Evolutionary conservation across 2,888 invertebrate genomes (phyloP).

Genomic region (Campoplex capitator): DNA sequence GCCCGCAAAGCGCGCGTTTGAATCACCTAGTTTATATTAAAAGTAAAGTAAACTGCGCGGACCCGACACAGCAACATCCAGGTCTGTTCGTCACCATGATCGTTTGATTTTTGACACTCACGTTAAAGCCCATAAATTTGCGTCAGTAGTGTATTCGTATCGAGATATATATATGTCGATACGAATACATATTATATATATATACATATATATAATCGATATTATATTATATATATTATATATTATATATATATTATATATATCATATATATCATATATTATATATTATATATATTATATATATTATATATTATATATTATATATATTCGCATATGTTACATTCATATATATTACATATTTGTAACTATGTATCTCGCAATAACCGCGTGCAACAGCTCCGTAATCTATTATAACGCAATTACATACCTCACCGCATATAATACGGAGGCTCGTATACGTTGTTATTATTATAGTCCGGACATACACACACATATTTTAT

Average conservation of each 20-base stretch:
- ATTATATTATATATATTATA: too few species aligned
- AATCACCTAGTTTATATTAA: background rate
- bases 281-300: too few species aligned
- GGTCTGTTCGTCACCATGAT: background rate
- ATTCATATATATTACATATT: background rate
- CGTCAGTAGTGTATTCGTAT: background rate
- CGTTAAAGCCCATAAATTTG: background rate
- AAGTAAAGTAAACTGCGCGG: background rate
- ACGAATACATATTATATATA: too few species aligned
- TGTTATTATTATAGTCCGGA: background rate
- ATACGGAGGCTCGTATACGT: background rate
- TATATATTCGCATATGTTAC: background rate
- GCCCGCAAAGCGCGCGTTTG: too few species aligned
- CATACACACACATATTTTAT: constrained; percentile 20
- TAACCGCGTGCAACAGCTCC: constrained; percentile 25
- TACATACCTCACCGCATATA: constrained; percentile 33
- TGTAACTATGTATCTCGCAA: background rate
- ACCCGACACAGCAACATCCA: background rate
- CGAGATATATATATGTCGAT: background rate
- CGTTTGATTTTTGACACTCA: background rate
- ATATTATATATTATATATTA: too few species aligned
- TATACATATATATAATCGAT: too few species aligned
- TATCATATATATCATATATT: too few species aligned
- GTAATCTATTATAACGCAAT: constrained; percentile 56
- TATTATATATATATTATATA: too few species aligned